These are phyloP conservation scores for Pinna nobilis DNA, from an alignment of 1,140 invertebrate species.

Conservation along the genomic window DNA sequence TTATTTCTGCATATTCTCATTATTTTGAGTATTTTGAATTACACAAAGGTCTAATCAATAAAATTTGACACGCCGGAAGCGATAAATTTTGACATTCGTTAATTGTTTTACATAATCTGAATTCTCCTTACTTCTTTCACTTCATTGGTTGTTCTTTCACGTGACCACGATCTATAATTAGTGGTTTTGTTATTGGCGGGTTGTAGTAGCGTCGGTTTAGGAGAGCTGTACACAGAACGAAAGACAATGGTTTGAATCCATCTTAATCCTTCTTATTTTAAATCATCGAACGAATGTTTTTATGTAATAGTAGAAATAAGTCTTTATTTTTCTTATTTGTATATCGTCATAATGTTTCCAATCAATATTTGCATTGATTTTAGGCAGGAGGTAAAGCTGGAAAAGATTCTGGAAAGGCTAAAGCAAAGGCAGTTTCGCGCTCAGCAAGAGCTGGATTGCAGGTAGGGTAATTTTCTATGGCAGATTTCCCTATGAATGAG, in stretches of 20 bases:
- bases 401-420: slow-evolving; percentile 99
- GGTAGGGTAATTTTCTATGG: slow-evolving; percentile 79
- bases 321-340: not conserved
- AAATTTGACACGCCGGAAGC: too few species aligned
- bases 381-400: slow-evolving; percentile 98
- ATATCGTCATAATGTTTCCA: not conserved
- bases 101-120: too few species aligned
- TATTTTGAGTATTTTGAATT: too few species aligned
- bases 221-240: slow-evolving; percentile 6
- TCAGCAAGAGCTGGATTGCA: slow-evolving; percentile 98
- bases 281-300: slow-evolving; percentile 3
- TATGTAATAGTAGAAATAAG: too few species aligned
- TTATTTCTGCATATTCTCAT: too few species aligned
- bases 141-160: slow-evolving; percentile 16
- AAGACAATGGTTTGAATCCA: slow-evolving; percentile 22
- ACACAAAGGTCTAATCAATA: too few species aligned
- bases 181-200: slow-evolving; percentile 6
- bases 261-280: not conserved
- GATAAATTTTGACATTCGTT: too few species aligned
- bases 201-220: slow-evolving; percentile 15
- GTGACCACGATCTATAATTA: slow-evolving; percentile 20
- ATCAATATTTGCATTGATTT: slow-evolving; percentile 8
- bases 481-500: not conserved
- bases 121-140: too few species aligned
- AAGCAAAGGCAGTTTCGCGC: slow-evolving; percentile 98